These are phyloP conservation scores for Ophioninae sp. DNA, from an alignment of 2,888 invertebrate species.

Conservation along the genomic window DNA sequence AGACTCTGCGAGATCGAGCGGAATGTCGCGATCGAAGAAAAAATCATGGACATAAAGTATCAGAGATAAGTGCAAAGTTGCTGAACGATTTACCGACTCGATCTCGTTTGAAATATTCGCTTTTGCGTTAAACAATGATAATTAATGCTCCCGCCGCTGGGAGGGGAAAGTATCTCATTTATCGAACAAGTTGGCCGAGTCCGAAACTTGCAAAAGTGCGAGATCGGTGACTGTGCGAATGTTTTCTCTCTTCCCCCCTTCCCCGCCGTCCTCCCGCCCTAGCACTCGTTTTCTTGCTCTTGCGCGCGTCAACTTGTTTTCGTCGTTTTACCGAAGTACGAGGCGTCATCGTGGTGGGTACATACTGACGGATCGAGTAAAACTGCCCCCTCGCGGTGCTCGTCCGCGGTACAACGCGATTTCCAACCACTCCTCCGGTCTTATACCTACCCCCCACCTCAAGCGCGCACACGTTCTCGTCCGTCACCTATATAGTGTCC, in stretches of 20 bases:
- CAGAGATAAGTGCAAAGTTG: too few relatives aligned
- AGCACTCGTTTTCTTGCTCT: constrained; percentile 7
- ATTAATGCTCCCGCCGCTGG: not conserved
- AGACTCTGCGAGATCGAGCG: too few relatives aligned
- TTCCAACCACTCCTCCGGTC: constrained; percentile 72
- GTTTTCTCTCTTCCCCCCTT: not conserved
- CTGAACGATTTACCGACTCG: too few relatives aligned
- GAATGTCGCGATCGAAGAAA: not conserved
- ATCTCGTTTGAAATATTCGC: too few relatives aligned
- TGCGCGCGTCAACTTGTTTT: constrained; percentile 5
- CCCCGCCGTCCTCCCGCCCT: not conserved
- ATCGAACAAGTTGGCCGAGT: constrained; percentile 2
- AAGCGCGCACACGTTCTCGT: constrained; percentile 54
- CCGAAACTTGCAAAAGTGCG: not conserved
- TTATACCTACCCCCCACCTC: constrained; percentile 70
- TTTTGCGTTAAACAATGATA: too few relatives aligned
- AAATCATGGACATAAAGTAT: not conserved
- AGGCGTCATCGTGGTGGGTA: constrained; percentile 24
- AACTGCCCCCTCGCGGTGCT: constrained; percentile 76
- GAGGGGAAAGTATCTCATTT: not conserved
- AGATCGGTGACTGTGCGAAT: constrained; percentile 40
- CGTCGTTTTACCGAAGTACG: constrained; percentile 1
- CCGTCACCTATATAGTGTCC: constrained; percentile 53
- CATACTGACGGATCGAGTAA: constrained; percentile 62
- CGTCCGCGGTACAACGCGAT: constrained; percentile 70